Base-by-base conservation (phyloP, 1,140 invertebrate genomes). In the Bombyx mandarina region DNA sequence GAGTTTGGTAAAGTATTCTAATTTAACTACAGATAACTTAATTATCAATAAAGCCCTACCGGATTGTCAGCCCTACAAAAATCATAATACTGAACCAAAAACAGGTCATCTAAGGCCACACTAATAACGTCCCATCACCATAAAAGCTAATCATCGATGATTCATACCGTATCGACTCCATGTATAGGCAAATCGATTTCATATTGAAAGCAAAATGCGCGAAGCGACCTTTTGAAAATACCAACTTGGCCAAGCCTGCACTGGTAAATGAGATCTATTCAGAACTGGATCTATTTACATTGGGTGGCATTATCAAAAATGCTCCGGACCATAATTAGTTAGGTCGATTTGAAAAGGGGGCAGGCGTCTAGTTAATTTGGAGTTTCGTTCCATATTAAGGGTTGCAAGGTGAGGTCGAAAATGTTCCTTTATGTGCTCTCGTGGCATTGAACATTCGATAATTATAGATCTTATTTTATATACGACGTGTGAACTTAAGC, bases 151-250 rank as follows among this genome's bases (percentile, higher is more conserved):
- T 26, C 51, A 12, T 5, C n/a, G 51, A 62, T 62, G 61, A 62
- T 52, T 62, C 61, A 62, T 62, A 52, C 49, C 49, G 7, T 8
- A 42, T 51, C 53, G 45, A 58, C 51, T 50, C 57, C 61, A 54
- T 62, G 9, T 62, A 55, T 58, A 57, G 61, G 53, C 61, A 62
- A 62, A 62, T 58, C 57, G 56, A 57, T 54, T 57, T 50, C 45
- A 62, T 54, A 45, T 54, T 54, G 52, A 7, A 18, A 56, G 58
- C 43, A 2, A 18, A 56, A 62, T 56, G 44, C 47, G 7, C 44
- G 52, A 42, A 3, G 22, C 22, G 51, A 52, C 51, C 51, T 52
- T 52, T 52, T 50, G 3, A 35, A 52, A 35, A 35, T 52, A 42
- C 7, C 26, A 42, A 1, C 22, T 35, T 2, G 22, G 7, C 51